phyloP scores from a whole-genome alignment of 2,113 vertebrate genomes.

The Upupa epops region DNA sequence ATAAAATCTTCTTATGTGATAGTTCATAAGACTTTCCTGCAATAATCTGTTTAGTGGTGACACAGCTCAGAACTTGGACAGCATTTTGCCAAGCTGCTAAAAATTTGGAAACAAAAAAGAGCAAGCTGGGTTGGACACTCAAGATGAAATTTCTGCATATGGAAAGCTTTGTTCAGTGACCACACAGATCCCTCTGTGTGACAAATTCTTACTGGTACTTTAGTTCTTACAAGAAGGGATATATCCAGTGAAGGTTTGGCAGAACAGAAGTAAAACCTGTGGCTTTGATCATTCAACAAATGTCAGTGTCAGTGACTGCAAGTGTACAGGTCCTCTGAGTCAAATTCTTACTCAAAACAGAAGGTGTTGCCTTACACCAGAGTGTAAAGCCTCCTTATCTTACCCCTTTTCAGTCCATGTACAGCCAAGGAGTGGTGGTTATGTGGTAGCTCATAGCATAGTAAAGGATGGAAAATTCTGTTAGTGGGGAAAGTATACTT shows the following conservation, averaged over 20 bases:
- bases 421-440: background rate
- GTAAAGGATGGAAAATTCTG: background rate
- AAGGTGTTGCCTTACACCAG: background rate
- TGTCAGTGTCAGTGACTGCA: background rate
- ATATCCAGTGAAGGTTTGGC: background rate
- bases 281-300: fast-evolving
- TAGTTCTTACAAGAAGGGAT: background rate
- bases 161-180: background rate
- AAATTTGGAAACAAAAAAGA: background rate
- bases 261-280: background rate
- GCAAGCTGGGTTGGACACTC: background rate
- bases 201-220: background rate
- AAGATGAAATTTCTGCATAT: background rate
- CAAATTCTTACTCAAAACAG: background rate
- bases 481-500: background rate
- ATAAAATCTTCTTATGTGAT: background rate
- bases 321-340: background rate
- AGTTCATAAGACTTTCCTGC: background rate
- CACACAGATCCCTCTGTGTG: background rate
- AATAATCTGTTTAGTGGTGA: background rate
- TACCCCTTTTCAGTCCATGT: background rate
- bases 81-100: background rate
- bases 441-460: background rate
- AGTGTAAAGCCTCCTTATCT: background rate
- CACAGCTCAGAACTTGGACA: background rate